Evolutionary conservation across 2,797 vertebrate genomes (phyloP), one percentile per base, ranked within the genome.

Genomic region (Chaunax sp.): DNA sequence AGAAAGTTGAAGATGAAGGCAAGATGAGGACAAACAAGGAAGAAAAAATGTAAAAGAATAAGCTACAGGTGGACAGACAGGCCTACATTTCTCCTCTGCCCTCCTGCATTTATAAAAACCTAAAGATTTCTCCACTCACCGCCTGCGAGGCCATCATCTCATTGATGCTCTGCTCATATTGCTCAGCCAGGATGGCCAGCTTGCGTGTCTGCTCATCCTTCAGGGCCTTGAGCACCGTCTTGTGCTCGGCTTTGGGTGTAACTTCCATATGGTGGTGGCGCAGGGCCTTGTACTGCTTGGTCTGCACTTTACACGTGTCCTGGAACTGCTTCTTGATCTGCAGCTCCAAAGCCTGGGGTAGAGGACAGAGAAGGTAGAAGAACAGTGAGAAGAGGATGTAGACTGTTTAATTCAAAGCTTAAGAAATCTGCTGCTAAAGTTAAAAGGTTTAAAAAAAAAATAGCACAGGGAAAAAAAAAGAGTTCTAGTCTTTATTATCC

Each of bases 281-380:
- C 88, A 99, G 95, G 77, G 98, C 98, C 92, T 99, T 99, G 93
- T 99, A 99, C 95, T 99, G 98, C 93, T 98, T 98, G 65, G 97
- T 99, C 93, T 99, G 98, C 82, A 99, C 98, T 94, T 99, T 99
- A 85, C 98, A 99, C 2, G 98, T 98, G 91, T 99, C 98, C 93
- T 99, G 98, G 93, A 99, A 99, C 94, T 99, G 98, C 90, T 99
- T 99, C 94, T 99, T 99, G 88, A 99, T 99, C 94, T 99, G 98
- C 82, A 99, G 92, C 92, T 99, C 97, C 96, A 99, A 94, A 77
- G 94, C 97, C 98, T 99, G 89, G 57, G 44, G 62, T 52, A 63
- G 11, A 33, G n/a, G 53, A 43, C 14, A 12, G 25, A 49, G 10
- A 55, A 1, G 40, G 38, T 22, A 51, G 49, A 51, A 18, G 33